phyloP scores from a whole-genome alignment of 2,797 vertebrate species.

The Phalloptychus januarius region DNA sequence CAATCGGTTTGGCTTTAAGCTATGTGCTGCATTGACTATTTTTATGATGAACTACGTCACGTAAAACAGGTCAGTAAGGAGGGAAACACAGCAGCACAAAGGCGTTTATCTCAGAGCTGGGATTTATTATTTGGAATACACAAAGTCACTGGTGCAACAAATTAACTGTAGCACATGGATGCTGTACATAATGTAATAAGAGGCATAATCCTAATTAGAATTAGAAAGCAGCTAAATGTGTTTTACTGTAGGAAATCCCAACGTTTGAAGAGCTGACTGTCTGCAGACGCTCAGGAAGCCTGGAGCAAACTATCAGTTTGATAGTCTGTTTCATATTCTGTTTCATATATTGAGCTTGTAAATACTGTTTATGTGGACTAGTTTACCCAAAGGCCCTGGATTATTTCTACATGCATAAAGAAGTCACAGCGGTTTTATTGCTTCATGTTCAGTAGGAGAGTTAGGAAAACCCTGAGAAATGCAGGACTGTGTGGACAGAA shows the following conservation, averaged over 20 bases:
- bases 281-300: neutral
- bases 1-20: neutral
- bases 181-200: neutral
- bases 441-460: neutral
- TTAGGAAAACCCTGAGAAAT: neutral
- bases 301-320: neutral
- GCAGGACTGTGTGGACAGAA: neutral
- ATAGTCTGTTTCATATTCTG: neutral
- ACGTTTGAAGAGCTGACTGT: neutral
- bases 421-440: neutral
- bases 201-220: constrained; percentile 8
- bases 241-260: neutral
- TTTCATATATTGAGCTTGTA: neutral
- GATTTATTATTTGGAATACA: neutral
- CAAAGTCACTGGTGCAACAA: constrained; percentile 5
- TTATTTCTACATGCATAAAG: neutral
- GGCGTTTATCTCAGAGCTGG: neutral
- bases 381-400: neutral
- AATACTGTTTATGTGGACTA: neutral
- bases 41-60: neutral
- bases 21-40: constrained; percentile 3
- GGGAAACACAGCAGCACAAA: neutral
- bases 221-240: neutral
- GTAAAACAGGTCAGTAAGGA: neutral
- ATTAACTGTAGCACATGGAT: neutral